Conservation (phyloP, 2,113 vertebrate species). For the Burhinus bistriatus region DNA sequence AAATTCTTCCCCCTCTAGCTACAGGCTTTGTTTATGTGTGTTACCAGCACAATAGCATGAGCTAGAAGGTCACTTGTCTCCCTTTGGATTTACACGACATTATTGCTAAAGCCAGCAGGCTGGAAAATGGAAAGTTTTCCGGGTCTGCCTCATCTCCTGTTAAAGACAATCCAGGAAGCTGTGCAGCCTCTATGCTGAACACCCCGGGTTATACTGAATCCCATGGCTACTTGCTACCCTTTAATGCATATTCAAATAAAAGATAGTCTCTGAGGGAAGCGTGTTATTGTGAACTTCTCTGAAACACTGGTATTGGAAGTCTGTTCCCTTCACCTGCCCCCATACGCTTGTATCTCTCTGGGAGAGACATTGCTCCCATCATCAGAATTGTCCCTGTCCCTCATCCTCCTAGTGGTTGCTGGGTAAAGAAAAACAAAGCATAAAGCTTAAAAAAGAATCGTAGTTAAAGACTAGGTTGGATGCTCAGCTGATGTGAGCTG, state of each 20-base stretch:
- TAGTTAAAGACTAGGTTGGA: not conserved
- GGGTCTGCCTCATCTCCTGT: not conserved
- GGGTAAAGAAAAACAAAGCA: not conserved
- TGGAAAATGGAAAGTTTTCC: conserved; percentile 56
- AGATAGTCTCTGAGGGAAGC: not conserved
- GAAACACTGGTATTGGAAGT: not conserved
- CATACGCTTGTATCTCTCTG: not conserved
- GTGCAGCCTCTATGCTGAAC: not conserved
- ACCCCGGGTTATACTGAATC: not conserved
- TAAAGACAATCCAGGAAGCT: not conserved
- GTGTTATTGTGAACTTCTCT: not conserved
- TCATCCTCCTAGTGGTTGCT: not conserved
- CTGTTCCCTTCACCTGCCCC: not conserved
- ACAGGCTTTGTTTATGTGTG: conserved; percentile 44
- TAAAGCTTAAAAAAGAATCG: not conserved
- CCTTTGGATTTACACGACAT: conserved; percentile 44
- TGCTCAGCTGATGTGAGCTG: not conserved
- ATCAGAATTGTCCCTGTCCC: not conserved
- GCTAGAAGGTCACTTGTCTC: conserved; percentile 57
- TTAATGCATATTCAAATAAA: not conserved
- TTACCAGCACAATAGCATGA: conserved; percentile 42
- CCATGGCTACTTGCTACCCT: not conserved
- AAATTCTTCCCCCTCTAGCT: conserved; percentile 6
- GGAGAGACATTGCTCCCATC: not conserved
- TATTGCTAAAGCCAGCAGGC: conserved; percentile 35